phyloP scores from a whole-genome alignment of 2,797 vertebrate species.

The Channa striata region DNA sequence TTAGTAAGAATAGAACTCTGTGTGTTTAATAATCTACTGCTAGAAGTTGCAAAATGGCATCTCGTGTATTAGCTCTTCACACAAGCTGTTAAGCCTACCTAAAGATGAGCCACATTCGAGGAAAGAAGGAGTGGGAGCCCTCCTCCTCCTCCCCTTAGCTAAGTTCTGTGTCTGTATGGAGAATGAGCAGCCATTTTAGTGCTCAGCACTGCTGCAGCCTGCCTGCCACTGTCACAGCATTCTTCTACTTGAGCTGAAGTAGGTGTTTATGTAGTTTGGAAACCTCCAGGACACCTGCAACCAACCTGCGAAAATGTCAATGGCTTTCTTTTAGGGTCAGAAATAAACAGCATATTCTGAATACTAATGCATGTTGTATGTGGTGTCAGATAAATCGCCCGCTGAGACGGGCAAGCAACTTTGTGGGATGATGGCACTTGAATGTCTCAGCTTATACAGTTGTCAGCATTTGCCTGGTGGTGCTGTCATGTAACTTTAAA shows the following conservation, averaged over 20 bases:
- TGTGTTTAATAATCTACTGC: background rate
- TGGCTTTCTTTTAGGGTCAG: conserved; percentile 9
- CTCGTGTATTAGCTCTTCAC: conserved; percentile 10
- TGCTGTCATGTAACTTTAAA: background rate
- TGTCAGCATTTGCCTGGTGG: background rate
- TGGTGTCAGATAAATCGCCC: conserved; percentile 15
- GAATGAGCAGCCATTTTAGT: conserved; percentile 75
- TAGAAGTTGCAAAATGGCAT: background rate
- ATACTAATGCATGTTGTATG: background rate
- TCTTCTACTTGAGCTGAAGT: conserved; percentile 45
- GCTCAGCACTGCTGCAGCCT: conserved; percentile 66
- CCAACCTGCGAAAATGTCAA: conserved; percentile 36
- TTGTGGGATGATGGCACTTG: background rate
- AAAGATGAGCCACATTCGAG: conserved; percentile 48
- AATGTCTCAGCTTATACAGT: background rate
- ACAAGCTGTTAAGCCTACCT: conserved; percentile 22
- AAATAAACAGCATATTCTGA: background rate
- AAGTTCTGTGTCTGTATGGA: conserved; percentile 63
- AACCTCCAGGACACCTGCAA: conserved; percentile 43
- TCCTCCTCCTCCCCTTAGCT: conserved; percentile 51
- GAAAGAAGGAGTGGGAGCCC: conserved; percentile 51
- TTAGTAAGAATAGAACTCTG: background rate
- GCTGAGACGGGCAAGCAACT: background rate
- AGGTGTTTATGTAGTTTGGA: conserved; percentile 41
- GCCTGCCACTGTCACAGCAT: conserved; percentile 60